Conservation (phyloP, 2,888 invertebrate genomes). For the Lasioglossum leucozonium region DNA sequence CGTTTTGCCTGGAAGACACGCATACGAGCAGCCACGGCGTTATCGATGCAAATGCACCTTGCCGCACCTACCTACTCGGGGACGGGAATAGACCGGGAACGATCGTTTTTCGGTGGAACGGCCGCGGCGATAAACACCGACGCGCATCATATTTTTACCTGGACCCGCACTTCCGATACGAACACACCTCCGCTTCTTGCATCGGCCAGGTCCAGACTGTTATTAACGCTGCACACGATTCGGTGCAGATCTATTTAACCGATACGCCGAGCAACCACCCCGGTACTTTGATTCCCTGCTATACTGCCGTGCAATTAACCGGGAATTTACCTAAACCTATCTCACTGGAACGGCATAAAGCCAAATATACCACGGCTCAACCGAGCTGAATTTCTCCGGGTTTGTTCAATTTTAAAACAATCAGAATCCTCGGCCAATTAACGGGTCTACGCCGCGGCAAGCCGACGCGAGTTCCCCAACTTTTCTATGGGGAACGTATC, state of each 20-base stretch:
- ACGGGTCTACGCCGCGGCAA: background rate
- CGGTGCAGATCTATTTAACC: background rate
- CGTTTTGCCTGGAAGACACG: constrained; percentile 68
- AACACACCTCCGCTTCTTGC: background rate
- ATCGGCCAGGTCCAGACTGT: background rate
- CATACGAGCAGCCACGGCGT: constrained; percentile 56
- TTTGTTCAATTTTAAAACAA: background rate
- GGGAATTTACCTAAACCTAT: constrained; percentile 11
- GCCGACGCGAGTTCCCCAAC: no score
- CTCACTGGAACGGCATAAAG: background rate
- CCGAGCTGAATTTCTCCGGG: background rate
- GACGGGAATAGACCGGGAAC: constrained; percentile 59
- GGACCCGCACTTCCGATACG: background rate
- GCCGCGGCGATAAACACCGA: constrained; percentile 1
- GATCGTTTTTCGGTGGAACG: constrained; percentile 52
- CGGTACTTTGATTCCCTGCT: background rate
- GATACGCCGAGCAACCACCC: background rate
- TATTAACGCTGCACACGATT: constrained; percentile 14
- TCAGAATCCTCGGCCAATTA: background rate
- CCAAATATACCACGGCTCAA: no score
- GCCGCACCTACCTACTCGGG: constrained; percentile 65
- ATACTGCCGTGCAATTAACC: constrained; percentile 12
- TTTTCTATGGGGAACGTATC: no score
- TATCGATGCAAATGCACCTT: constrained; percentile 74
- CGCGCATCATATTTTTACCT: constrained; percentile 3